Evolutionary conservation across 2,797 vertebrate genomes (phyloP), one percentile per base, ranked within the genome.

Genomic region (Mico argentatus): DNA sequence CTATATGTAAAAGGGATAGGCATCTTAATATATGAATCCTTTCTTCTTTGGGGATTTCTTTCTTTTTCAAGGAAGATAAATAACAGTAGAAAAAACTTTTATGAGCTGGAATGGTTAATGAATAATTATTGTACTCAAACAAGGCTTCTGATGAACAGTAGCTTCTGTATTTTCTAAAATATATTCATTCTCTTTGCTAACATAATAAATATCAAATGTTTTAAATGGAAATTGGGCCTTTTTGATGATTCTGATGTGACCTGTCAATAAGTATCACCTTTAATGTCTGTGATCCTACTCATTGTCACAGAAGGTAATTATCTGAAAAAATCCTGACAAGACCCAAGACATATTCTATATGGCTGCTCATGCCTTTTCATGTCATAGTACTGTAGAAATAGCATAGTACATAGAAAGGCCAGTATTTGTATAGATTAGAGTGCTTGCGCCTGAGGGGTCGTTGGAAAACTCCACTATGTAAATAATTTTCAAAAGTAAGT

Each of bases 21-120:
- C 88, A 36, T 79, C 67, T 95, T 82, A 15, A 14, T 26, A 57
- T 33, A 92, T 95, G 76, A 88, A 52, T 88, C 4, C 30, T 79
- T 64, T 85, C 76, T 96, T 67, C 90, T 97, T 88, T 83, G 92
- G 72, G 61, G 5, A 33, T 67, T 94, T 94, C 81, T 97, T 98
- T 95, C 96, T 57, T 85, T 93, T 84, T 13, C 0, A 59, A 2
- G 11, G 27, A 76, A 93, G 94, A 90, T 44, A 48, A 94, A 84
- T 72, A 41, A 27, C 19, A 82, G 44, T 57, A 76, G 87, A 80
- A 86, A 76, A 84, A 80, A 86, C 22, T 15, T 86, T 64, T 70
- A 39, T 75, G 52, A 82, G 67, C 19, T 94, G 7, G 48, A 90
- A 77, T 79, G 48, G 72, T 73, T 70, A n/a, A 7, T 86, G 5